Evolutionary conservation across 2,797 vertebrate genomes (phyloP).

Genomic region (Lepus oiostolus): DNA sequence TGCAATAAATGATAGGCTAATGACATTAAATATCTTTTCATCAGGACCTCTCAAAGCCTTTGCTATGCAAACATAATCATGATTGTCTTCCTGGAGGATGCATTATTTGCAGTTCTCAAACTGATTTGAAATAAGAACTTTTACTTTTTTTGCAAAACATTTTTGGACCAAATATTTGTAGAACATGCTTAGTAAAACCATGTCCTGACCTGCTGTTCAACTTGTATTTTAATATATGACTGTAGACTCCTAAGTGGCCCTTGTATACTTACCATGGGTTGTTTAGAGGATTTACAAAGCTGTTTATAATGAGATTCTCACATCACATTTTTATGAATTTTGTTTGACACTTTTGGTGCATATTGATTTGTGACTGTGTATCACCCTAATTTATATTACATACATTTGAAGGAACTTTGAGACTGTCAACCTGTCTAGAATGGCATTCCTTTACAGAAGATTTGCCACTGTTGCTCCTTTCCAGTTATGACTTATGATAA

Average conservation of each 20-base stretch:
- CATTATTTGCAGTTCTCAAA: background rate
- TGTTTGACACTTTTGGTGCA: background rate
- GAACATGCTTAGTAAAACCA: background rate
- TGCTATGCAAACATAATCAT: background rate
- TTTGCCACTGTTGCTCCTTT: background rate
- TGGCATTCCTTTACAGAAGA: background rate
- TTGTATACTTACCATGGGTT: no score
- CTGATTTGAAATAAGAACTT: background rate
- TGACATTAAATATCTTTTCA: background rate
- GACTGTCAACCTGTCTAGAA: background rate
- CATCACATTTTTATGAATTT: background rate
- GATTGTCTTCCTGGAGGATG: background rate
- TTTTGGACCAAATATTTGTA: conserved; percentile 4
- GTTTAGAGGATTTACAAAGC: background rate
- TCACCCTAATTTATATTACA: background rate
- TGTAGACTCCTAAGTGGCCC: background rate
- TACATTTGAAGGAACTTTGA: background rate
- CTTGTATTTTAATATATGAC: background rate
- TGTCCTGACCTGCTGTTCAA: background rate
- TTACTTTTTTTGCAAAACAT: background rate
- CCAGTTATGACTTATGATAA: background rate
- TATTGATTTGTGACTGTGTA: background rate
- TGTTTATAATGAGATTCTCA: background rate
- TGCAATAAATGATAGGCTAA: background rate
- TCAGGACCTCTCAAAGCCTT: background rate